Evolutionary conservation across 1,140 invertebrate genomes (phyloP).

Genomic region (Drosophila littoralis): DNA sequence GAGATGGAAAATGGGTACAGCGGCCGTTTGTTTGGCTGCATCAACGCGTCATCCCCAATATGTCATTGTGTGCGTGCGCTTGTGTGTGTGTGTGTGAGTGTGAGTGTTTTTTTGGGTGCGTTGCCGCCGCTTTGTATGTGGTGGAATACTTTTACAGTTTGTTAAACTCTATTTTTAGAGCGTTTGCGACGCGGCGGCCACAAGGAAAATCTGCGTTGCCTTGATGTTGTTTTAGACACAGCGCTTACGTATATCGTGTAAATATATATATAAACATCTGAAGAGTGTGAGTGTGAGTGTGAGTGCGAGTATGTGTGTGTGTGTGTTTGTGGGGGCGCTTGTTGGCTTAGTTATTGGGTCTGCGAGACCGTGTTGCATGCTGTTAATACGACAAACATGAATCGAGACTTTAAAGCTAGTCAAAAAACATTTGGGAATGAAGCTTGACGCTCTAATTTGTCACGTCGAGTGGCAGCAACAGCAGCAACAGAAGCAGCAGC

Average conservation of each 20-base stretch:
- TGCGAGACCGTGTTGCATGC: slow-evolving; percentile 28
- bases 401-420: slow-evolving; percentile 43
- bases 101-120: slow-evolving; percentile 47
- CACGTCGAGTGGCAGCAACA: slow-evolving; percentile 12
- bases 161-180: slow-evolving; percentile 83
- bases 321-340: slow-evolving; percentile 66
- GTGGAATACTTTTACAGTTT: slow-evolving; percentile 82
- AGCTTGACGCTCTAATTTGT: slow-evolving; percentile 43
- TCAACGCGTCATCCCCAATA: slow-evolving; percentile 58
- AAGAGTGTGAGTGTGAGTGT: slow-evolving; percentile 5
- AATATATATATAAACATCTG: slow-evolving; percentile 8
- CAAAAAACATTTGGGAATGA: slow-evolving; percentile 39
- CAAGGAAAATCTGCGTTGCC: slow-evolving; percentile 55
- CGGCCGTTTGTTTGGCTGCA: slow-evolving; percentile 37
- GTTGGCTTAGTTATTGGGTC: slow-evolving; percentile 67
- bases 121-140: slow-evolving; percentile 65
- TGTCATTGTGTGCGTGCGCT: slow-evolving; percentile 29
- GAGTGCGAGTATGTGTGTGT: slow-evolving; percentile 6
- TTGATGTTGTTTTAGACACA: slow-evolving; percentile 28
- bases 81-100: slow-evolving; percentile 16
- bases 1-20: slow-evolving; percentile 59
- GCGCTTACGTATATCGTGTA: neutral
- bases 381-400: slow-evolving; percentile 69
- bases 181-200: slow-evolving; percentile 60
- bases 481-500: neutral